Conservation (phyloP, 2,797 vertebrate genomes). For the Platalea minor region DNA sequence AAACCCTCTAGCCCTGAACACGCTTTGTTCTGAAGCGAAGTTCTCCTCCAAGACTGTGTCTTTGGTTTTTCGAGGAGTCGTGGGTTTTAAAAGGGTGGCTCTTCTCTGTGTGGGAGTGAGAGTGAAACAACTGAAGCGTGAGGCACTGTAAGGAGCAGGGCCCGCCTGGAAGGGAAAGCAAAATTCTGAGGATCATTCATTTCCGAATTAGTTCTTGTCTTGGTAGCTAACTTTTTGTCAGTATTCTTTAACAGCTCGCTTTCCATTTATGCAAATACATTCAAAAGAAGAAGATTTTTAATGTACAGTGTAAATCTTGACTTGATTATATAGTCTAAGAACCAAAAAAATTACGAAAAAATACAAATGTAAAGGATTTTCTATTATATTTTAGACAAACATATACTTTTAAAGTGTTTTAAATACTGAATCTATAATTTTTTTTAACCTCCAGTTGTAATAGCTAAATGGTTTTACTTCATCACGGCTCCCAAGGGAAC, state of each 20-base stretch:
- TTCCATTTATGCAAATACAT: slow-evolving; percentile 67
- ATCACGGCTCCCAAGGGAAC: slow-evolving; percentile 52
- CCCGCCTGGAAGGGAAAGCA: slow-evolving; percentile 46
- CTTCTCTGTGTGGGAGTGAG: neutral
- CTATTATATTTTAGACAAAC: slow-evolving; percentile 78
- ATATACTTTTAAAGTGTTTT: slow-evolving; percentile 76
- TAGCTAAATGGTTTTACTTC: slow-evolving; percentile 55
- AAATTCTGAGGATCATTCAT: slow-evolving; percentile 48
- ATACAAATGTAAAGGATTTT: slow-evolving; percentile 73
- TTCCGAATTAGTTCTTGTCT: slow-evolving; percentile 59
- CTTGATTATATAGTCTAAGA: slow-evolving; percentile 67
- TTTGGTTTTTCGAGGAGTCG: slow-evolving; percentile 35
- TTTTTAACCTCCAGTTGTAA: slow-evolving; percentile 61
- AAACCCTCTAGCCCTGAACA: neutral
- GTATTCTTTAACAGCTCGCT: slow-evolving; percentile 54
- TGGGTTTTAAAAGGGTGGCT: slow-evolving; percentile 28
- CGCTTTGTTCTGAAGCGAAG: slow-evolving; percentile 46
- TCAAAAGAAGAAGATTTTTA: slow-evolving; percentile 61
- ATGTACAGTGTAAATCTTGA: slow-evolving; percentile 67
- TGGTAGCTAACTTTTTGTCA: slow-evolving; percentile 61
- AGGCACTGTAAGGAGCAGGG: slow-evolving; percentile 30
- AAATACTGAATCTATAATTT: slow-evolving; percentile 71
- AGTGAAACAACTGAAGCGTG: slow-evolving; percentile 14
- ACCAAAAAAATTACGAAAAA: slow-evolving; percentile 56
- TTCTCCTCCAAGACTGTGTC: neutral